phyloP scores from a whole-genome alignment of 2,888 invertebrate genomes.

The Polymixis lichenea region DNA sequence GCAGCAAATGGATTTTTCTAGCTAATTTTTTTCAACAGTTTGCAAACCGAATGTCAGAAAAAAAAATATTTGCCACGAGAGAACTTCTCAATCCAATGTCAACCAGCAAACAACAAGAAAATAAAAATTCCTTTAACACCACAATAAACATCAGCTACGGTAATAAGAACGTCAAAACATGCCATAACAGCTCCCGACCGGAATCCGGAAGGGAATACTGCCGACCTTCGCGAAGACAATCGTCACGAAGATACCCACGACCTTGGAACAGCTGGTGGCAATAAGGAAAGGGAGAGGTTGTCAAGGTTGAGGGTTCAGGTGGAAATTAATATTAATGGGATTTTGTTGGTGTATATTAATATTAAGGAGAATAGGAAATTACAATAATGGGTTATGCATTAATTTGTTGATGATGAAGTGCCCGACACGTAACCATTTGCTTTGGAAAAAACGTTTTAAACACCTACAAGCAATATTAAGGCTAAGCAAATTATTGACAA shows the following conservation, averaged over 20 bases:
- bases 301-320: conserved; percentile 31
- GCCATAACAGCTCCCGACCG: conserved; percentile 2
- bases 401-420: neutral
- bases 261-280: conserved; percentile 39
- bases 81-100: neutral
- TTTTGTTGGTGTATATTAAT: neutral
- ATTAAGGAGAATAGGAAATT: conserved; percentile 12
- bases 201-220: conserved; percentile 25
- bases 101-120: neutral
- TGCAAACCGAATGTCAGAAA: too few relatives aligned
- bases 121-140: neutral
- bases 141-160: conserved; percentile 5
- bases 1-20: too few relatives aligned
- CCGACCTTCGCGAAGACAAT: conserved; percentile 35
- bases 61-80: neutral
- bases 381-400: neutral
- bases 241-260: conserved; percentile 37
- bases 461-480: too few relatives aligned
- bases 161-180: conserved; percentile 12
- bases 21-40: too few relatives aligned
- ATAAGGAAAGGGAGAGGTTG: conserved; percentile 18
- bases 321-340: conserved; percentile 45
- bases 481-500: neutral
- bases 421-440: neutral
- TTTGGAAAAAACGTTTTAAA: neutral